Conservation (phyloP, 2,888 invertebrate species). For the Lasioglossum figueresi region DNA sequence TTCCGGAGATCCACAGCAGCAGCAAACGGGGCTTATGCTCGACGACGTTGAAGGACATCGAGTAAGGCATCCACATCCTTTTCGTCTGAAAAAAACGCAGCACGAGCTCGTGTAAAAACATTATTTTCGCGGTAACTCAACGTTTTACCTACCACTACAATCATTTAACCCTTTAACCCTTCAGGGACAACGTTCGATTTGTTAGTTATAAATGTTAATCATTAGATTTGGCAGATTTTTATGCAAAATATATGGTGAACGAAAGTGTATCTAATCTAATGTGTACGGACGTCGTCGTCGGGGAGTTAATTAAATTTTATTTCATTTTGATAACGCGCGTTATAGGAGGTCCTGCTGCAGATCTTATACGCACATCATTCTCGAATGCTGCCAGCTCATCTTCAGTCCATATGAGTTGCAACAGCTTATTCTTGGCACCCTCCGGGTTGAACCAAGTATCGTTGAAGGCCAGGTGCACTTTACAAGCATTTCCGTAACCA, state of each 20-base stretch:
- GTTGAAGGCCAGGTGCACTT: slow-evolving; percentile 88
- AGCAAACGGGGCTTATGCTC: slow-evolving; percentile 87
- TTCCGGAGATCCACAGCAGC: slow-evolving; percentile 88
- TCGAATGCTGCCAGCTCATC: slow-evolving; percentile 80
- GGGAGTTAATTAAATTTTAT: background rate
- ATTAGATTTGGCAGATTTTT: background rate
- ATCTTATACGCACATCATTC: slow-evolving; percentile 38
- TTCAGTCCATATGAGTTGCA: slow-evolving; percentile 86
- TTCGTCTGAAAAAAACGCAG: slow-evolving; percentile 68
- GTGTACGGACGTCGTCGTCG: too few species aligned
- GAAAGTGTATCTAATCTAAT: too few species aligned
- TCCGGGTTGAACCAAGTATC: slow-evolving; percentile 85
- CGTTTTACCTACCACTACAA: background rate
- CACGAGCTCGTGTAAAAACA: background rate
- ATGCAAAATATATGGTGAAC: background rate
- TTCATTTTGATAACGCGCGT: background rate
- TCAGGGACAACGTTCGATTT: background rate
- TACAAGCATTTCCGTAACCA: slow-evolving; percentile 88
- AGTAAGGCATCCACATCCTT: slow-evolving; percentile 87
- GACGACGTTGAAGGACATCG: slow-evolving; percentile 87
- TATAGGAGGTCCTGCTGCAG: background rate
- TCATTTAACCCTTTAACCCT: background rate
- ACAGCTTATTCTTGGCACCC: background rate
- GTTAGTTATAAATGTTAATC: background rate
- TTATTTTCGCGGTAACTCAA: too few species aligned